Percentiles rank a stretch among this genome's conserved stretches.
These are phyloP conservation scores for Margarornis squamiger DNA, from an alignment of 2,797 vertebrate species.

Conservation along the genomic window DNA sequence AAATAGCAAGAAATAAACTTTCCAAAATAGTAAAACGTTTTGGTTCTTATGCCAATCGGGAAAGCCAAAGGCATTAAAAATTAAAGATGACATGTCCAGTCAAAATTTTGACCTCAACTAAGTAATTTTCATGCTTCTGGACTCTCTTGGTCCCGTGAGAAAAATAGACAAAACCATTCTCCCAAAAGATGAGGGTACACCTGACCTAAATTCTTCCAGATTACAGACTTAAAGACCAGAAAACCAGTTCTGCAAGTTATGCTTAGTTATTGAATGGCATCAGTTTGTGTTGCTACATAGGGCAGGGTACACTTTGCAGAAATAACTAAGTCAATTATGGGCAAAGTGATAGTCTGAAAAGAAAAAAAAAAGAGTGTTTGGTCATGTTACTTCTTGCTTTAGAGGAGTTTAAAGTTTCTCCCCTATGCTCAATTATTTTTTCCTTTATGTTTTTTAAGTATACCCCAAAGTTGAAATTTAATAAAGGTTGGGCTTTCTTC, in stretches of 20 bases:
- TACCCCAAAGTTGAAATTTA: not conserved
- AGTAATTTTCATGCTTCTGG: not conserved
- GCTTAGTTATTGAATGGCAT: not conserved
- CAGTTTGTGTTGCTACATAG: not conserved
- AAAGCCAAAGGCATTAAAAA: constrained; percentile 16
- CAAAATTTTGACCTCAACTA: not conserved
- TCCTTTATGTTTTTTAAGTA: not conserved
- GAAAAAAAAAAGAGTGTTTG: not conserved
- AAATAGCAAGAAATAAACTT: not conserved
- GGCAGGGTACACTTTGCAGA: not conserved
- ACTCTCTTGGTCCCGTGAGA: not conserved
- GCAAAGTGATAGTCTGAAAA: not conserved
- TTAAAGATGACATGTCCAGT: not conserved
- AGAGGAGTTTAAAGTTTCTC: not conserved
- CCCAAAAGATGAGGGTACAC: not conserved
- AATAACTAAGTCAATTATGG: not conserved
- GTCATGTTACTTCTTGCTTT: not conserved
- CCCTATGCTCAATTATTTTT: not conserved
- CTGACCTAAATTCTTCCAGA: not conserved
- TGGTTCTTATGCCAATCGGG: not conserved
- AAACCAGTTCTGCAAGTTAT: not conserved
- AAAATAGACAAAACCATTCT: not conserved
- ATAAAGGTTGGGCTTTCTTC: fast-evolving
- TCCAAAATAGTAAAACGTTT: not conserved
- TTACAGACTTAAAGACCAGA: not conserved